Evolutionary conservation across 1,140 invertebrate genomes (phyloP).

Genomic region (Drosophila athabasca): DNA sequence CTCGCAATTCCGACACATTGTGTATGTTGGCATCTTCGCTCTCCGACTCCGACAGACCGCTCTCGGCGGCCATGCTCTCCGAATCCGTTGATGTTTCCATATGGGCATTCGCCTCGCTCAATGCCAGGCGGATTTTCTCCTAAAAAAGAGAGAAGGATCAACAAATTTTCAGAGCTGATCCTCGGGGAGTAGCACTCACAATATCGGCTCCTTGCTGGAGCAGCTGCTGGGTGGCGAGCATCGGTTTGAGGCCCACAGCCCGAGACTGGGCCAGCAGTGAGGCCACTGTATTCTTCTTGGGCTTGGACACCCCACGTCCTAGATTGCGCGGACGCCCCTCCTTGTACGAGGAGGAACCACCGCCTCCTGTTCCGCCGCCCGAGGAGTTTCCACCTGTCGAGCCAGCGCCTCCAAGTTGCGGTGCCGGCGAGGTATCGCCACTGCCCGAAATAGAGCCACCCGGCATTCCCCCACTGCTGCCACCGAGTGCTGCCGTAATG

Average conservation of each 20-base stretch:
- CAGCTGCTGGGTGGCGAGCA: conserved; percentile 85
- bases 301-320: conserved; percentile 92
- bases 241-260: conserved; percentile 88
- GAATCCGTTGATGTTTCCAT: conserved; percentile 85
- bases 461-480: conserved; percentile 63
- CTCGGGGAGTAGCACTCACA: conserved; percentile 54
- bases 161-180: too few species aligned
- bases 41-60: conserved; percentile 82
- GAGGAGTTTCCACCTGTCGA: conserved; percentile 10
- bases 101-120: conserved; percentile 84
- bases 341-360: conserved; percentile 84
- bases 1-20: conserved; percentile 87
- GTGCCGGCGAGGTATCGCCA: conserved; percentile 64
- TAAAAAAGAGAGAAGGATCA: conserved; percentile 29
- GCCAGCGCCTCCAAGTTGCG: conserved; percentile 42
- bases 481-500: conserved; percentile 80
- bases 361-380: conserved; percentile 33
- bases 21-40: conserved; percentile 84
- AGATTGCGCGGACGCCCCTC: conserved; percentile 92
- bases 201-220: conserved; percentile 83
- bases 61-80: conserved; percentile 85
- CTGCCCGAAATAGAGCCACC: conserved; percentile 69
- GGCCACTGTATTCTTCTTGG: conserved; percentile 95
- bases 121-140: conserved; percentile 85
- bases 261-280: conserved; percentile 92